Evolutionary conservation across 2,113 vertebrate genomes (phyloP).

Genomic region (Pipra filicauda): DNA sequence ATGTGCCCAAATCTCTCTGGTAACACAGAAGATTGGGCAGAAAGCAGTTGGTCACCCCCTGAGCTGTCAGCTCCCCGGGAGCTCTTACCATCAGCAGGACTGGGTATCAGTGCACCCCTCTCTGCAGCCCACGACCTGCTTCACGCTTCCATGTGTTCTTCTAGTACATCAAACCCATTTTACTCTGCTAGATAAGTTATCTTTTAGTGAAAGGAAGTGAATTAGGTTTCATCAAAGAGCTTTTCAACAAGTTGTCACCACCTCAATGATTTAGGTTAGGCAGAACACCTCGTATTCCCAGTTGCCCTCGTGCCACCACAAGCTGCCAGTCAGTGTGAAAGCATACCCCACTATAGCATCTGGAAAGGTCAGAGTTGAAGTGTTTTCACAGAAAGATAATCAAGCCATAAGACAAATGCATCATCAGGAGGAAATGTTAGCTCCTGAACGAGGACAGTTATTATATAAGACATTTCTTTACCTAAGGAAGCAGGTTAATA

Average conservation of each 20-base stretch:
- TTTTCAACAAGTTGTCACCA: constrained; percentile 47
- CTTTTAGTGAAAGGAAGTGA: neutral
- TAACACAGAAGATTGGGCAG: neutral
- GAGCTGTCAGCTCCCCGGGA: neutral
- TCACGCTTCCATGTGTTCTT: neutral
- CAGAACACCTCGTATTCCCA: constrained; percentile 36
- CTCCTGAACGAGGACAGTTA: constrained; percentile 54
- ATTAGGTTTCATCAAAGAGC: constrained; percentile 1
- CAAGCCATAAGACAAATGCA: constrained; percentile 54
- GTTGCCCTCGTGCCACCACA: neutral
- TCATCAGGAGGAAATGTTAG: constrained; percentile 64
- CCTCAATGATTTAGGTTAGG: constrained; percentile 27
- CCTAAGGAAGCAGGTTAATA: constrained; percentile 72
- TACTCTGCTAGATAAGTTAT: neutral
- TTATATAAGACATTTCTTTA: constrained; percentile 66
- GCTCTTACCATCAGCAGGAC: neutral
- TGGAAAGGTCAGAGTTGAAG: constrained; percentile 67
- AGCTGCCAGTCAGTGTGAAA: constrained; percentile 23
- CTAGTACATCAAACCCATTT: neutral
- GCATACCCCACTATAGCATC: constrained; percentile 49
- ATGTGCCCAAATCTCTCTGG: neutral
- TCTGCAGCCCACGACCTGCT: neutral
- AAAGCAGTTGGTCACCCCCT: neutral
- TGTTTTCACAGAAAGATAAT: constrained; percentile 63
- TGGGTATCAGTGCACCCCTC: neutral